Base-by-base conservation (phyloP, 1,140 invertebrate genomes). In the Lordiphosa clarofinis region DNA sequence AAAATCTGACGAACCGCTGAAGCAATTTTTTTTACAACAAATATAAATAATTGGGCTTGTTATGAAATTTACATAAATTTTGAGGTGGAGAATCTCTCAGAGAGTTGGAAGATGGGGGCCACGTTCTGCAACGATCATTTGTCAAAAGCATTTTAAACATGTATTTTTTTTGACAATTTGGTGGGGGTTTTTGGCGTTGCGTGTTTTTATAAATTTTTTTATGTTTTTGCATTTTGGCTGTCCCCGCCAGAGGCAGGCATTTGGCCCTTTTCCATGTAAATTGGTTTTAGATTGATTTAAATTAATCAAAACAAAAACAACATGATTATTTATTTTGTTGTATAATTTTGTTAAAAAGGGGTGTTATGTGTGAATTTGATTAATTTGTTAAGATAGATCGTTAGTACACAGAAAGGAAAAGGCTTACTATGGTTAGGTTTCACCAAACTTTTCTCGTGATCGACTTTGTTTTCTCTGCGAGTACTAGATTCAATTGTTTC, bases 51-150 rank as follows among this genome's bases (percentile, higher is more conserved):
- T 79, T 79, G 74, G 54, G 62, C 74, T 79, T 79, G 71, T 79
- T 79, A 79, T 81, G 75, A 79, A 79, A 81, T 79, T 79, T 81
- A 79, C 74, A 79, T 79, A 79, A 81, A 66, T 79, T 72, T 66
- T 81, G 73, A 7, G 6, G 11, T 3, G 40, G 49, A 47, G 36
- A 66, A 66, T 66, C 62, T 65, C 47, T 24, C 40, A 10, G 38
- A 39, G 37, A 47, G 38, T 53, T 53, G 35, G 36, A 21, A 19
- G 39, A 36, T 43, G 19, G 48, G 50, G 50, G 31, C 37, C 33
- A 28, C 37, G 44, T 70, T 62, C 12, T 40, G 61, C 52, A 49
- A 57, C 61, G 52, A 65, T 66, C 63, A 66, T 66, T 66, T 66
- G 63, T 66, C 63, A 66, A 66, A 66, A 63, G n/a, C 28, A 28